Base-by-base conservation (phyloP, 1,140 invertebrate species). In the Drepana arcuata region DNA sequence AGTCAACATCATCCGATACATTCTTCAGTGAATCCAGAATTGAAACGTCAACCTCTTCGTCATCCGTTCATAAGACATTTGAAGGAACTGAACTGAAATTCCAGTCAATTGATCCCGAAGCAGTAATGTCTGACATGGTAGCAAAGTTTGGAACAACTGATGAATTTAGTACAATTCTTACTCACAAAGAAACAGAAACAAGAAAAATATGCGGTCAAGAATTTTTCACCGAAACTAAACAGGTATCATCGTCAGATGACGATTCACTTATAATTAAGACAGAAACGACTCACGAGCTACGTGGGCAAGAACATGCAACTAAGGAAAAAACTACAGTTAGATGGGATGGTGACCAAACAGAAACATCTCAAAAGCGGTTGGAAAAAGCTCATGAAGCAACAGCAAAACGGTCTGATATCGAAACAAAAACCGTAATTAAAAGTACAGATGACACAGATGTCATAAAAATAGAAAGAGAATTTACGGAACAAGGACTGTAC, bases 251-350 rank as follows among this genome's bases (percentile, higher is more conserved):
- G 13, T 82, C 80, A 1, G 78, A 82, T 41, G 80, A 83, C 46
- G 83, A 85, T 53, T 82, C 79, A n/a, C 39, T 81, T 7, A 59
- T 85, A 7, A 79, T 82, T 21, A 83, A 83, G 62, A 80, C 81
- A 14, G 66, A 83, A 66, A 84, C 77, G 12, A 83, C 65, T 28
- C 73, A 77, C 51, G 73, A 83, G 45, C 37, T 85, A 33, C 50
- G 71, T 53, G 81, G 81, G 11, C 74, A 83, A 55, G 83, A 84
- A 54, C 82, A 83, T 51, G 73, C 80, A 64, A 34, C 73, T 2
- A 83, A 74, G 48, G 73, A 85, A 59, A 84, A 85, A 51, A 67
- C 74, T 34, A 55, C 57, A n/a, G 51, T 81, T 9, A 61, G 65
- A 27, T 75, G 59, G 45, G 75, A 73, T 10, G 83, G 81, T 5